Percentiles rank a stretch among this genome's conserved stretches.
Conservation (phyloP, 2,888 invertebrate genomes). For the Carterocephalus palaemon region DNA sequence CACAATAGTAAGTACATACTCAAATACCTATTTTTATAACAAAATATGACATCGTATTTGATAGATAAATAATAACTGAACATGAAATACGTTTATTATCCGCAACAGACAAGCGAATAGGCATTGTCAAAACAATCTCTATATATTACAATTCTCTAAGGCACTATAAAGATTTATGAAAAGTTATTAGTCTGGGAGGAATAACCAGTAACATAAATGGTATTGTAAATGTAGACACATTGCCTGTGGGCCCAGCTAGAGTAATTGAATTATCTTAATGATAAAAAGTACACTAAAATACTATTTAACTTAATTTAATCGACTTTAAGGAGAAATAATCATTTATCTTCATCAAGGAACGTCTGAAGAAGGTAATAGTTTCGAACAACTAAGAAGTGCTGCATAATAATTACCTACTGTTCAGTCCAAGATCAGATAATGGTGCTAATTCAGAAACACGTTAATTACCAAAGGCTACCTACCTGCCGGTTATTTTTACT, state of each 20-base stretch:
- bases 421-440: constrained; percentile 21
- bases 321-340: constrained; percentile 4
- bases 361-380: constrained; percentile 13
- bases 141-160: constrained; percentile 67
- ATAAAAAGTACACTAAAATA: background rate
- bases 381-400: constrained; percentile 5
- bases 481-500: too few species aligned
- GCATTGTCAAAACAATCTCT: constrained; percentile 57
- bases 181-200: constrained; percentile 70
- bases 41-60: too few species aligned
- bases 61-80: too few species aligned
- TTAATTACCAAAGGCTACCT: too few species aligned
- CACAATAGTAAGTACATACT: too few species aligned
- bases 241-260: constrained; percentile 41
- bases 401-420: constrained; percentile 17
- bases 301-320: constrained; percentile 13
- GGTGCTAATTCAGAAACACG: constrained; percentile 2
- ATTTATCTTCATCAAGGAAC: constrained; percentile 19
- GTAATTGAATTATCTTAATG: constrained; percentile 34
- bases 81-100: background rate
- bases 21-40: too few species aligned
- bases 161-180: constrained; percentile 70
- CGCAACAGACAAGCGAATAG: constrained; percentile 41
- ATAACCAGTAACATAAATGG: constrained; percentile 62
- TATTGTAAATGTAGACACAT: constrained; percentile 43